Conservation (phyloP, 2,797 vertebrate genomes). For the Lophotriccus pileatus region DNA sequence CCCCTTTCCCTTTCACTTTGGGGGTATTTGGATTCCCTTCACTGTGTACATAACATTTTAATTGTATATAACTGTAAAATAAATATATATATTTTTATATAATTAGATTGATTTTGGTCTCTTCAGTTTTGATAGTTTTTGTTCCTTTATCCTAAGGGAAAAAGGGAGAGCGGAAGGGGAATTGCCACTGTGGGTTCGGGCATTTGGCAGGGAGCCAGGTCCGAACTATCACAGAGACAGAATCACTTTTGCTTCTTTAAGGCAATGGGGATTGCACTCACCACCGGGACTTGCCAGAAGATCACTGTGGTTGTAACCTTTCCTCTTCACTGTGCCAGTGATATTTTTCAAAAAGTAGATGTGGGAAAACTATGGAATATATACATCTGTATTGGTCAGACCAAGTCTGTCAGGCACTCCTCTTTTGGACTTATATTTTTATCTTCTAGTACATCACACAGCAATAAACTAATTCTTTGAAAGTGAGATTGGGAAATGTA, state of each 20-base stretch:
- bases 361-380: not conserved
- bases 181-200: too few species aligned
- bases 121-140: too few species aligned
- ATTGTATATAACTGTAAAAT: too few species aligned
- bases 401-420: not conserved
- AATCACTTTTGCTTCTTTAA: not conserved
- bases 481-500: not conserved
- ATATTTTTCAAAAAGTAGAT: not conserved
- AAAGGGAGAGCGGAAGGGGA: too few species aligned
- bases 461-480: not conserved
- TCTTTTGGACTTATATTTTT: not conserved
- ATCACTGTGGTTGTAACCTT: not conserved
- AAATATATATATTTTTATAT: too few species aligned
- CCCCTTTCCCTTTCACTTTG: too few species aligned
- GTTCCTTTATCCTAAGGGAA: too few species aligned
- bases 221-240: not conserved
- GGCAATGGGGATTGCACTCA: not conserved
- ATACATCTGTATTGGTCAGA: not conserved
- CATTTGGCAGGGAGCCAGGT: too few species aligned
- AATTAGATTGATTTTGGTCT: too few species aligned
- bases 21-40: too few species aligned
- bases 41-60: too few species aligned
- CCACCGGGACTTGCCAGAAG: accelerated
- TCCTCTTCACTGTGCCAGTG: not conserved
- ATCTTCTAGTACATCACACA: not conserved